Percentiles rank a stretch among this genome's conserved stretches.
Conservation (phyloP, 2,888 invertebrate genomes). For the Enchytraeus crypticus region DNA sequence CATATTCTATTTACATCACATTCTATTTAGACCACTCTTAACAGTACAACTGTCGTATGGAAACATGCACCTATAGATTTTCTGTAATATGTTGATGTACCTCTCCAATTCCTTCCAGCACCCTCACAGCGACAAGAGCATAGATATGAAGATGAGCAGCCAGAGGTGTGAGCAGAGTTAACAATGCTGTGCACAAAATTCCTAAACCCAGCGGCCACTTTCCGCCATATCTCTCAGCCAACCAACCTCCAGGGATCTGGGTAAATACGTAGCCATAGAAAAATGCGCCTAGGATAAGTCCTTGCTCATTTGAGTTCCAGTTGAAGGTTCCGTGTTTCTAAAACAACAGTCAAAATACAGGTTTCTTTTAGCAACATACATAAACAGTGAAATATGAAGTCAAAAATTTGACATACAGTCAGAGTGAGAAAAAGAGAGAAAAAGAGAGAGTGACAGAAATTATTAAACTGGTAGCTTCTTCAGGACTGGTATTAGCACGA, state of each 20-base stretch:
- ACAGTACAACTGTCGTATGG: no score
- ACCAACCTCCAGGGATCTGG: conserved; percentile 21
- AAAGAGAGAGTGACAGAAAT: neutral
- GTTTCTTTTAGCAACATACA: no score
- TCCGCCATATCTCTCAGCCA: conserved; percentile 20
- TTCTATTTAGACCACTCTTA: no score
- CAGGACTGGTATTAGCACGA: no score
- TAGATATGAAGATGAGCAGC: conserved; percentile 64
- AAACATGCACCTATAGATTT: no score
- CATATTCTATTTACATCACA: no score
- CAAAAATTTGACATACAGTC: no score
- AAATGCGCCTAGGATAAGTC: conserved; percentile 20
- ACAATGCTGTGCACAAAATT: conserved; percentile 12
- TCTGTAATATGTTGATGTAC: conserved; percentile 48
- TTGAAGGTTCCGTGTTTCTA: conserved; percentile 13
- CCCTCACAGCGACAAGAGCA: conserved; percentile 63
- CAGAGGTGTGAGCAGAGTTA: conserved; percentile 48
- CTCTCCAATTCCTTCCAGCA: conserved; percentile 75
- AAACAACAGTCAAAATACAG: no score
- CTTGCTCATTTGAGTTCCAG: conserved; percentile 17
- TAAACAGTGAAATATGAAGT: no score
- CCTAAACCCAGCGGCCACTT: conserved; percentile 14
- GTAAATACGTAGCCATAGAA: conserved; percentile 24
- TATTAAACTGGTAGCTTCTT: no score
- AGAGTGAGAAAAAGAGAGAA: no score